phyloP scores from a whole-genome alignment of 2,888 invertebrate genomes.

The Latrodectus hesperus region DNA sequence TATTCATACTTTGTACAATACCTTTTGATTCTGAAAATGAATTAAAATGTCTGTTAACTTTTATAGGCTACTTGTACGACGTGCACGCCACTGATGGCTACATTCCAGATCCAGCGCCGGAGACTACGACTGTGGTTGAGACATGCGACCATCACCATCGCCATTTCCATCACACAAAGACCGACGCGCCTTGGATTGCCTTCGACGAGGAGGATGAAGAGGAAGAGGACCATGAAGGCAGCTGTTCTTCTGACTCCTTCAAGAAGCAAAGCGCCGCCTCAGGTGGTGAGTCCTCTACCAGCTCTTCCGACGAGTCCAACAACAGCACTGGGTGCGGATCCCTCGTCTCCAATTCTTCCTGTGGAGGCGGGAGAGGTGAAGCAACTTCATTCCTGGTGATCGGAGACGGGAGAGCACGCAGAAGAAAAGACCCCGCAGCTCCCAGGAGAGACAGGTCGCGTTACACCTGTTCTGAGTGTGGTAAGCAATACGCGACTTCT shows the following conservation, averaged over 20 bases:
- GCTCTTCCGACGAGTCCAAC: constrained; percentile 42
- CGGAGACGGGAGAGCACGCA: constrained; percentile 46
- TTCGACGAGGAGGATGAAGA: constrained; percentile 46
- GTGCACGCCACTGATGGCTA: constrained; percentile 26
- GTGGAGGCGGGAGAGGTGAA: constrained; percentile 12
- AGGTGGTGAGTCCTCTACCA: constrained; percentile 15
- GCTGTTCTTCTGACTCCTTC: constrained; percentile 47
- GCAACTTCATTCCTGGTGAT: constrained; percentile 38
- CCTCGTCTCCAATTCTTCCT: constrained; percentile 7
- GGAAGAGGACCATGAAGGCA: constrained; percentile 35
- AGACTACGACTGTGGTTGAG: constrained; percentile 9
- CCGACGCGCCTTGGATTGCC: constrained; percentile 50
- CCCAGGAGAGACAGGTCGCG: constrained; percentile 38
- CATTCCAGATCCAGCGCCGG: neutral
- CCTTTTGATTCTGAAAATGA: neutral
- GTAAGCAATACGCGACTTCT: constrained; percentile 92
- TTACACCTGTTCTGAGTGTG: constrained; percentile 89
- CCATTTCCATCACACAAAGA: neutral
- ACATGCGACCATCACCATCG: constrained; percentile 26
- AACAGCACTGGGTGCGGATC: constrained; percentile 37
- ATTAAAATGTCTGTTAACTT: neutral
- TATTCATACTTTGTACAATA: too few species aligned
- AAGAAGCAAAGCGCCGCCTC: constrained; percentile 20
- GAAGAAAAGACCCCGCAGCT: constrained; percentile 31
- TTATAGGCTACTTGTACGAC: constrained; percentile 45